These are phyloP conservation scores for Babylonia areolata DNA, from an alignment of 1,140 invertebrate species.

Conservation along the genomic window DNA sequence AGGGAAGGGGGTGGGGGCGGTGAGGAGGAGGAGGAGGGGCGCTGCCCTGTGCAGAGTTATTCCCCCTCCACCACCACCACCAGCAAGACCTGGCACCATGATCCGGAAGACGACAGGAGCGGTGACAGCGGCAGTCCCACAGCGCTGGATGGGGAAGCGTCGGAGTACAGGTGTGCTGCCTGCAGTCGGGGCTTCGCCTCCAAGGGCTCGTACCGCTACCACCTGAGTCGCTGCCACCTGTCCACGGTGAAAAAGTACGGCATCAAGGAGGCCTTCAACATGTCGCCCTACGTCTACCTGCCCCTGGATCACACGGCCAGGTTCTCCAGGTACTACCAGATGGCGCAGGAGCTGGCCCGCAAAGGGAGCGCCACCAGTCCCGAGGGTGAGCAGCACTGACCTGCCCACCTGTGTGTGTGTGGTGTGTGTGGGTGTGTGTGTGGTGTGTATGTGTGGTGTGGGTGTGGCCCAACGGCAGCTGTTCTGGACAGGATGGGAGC, in stretches of 20 bases:
- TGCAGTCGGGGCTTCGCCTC: slow-evolving; percentile 97
- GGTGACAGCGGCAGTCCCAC: slow-evolving; percentile 41
- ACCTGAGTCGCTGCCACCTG: slow-evolving; percentile 97
- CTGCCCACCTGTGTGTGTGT: too few relatives aligned
- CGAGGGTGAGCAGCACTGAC: too few relatives aligned
- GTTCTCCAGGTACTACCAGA: slow-evolving; percentile 73
- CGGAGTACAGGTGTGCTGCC: slow-evolving; percentile 88
- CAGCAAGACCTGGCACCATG: neutral
- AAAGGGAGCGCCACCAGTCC: too few relatives aligned
- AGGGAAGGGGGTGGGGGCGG: slow-evolving; percentile 49
- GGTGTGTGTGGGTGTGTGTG: too few relatives aligned
- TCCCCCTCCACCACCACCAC: slow-evolving; percentile 20
- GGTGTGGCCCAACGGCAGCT: too few relatives aligned
- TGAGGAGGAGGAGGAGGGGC: slow-evolving; percentile 44
- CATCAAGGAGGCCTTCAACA: slow-evolving; percentile 91
- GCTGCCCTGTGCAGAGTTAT: slow-evolving; percentile 40
- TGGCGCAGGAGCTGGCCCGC: slow-evolving; percentile 71
- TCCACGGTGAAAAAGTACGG: slow-evolving; percentile 69
- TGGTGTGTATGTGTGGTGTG: too few relatives aligned
- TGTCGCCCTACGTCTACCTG: slow-evolving; percentile 73
- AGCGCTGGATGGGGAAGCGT: slow-evolving; percentile 59
- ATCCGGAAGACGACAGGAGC: slow-evolving; percentile 54
- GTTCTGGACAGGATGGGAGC: too few relatives aligned
- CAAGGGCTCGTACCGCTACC: slow-evolving; percentile 96
- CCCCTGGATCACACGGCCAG: slow-evolving; percentile 72